These are phyloP conservation scores for Lonchura striata DNA, from an alignment of 2,113 vertebrate genomes.

Conservation along the genomic window DNA sequence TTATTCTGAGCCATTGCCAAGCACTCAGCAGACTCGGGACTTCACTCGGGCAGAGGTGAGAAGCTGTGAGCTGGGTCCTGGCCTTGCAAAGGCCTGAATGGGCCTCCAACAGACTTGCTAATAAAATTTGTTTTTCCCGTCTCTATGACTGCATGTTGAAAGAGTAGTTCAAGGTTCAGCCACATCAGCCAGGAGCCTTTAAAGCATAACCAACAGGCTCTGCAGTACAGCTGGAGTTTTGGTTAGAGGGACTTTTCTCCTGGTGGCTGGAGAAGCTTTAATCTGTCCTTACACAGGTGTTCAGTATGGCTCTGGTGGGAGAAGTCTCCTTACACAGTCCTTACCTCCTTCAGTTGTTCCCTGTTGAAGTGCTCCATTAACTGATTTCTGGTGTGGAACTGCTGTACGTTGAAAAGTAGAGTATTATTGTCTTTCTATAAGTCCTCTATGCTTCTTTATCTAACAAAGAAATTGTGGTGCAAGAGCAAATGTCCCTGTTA, in stretches of 20 bases:
- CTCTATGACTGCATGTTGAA: neutral
- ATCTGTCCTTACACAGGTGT: neutral
- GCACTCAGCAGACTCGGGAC: conserved; percentile 66
- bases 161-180: neutral
- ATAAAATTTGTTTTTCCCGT: neutral
- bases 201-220: neutral
- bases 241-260: neutral
- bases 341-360: neutral
- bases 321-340: neutral
- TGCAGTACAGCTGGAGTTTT: neutral
- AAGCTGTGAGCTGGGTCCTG: neutral
- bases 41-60: conserved; percentile 72
- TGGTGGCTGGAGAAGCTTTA: neutral
- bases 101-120: neutral
- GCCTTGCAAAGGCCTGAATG: neutral
- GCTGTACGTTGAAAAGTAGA: neutral
- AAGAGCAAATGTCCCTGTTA: neutral
- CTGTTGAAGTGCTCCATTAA: neutral
- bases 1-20: conserved; percentile 64
- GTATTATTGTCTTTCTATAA: neutral
- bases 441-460: neutral
- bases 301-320: neutral
- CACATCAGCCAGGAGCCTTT: neutral
- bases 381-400: neutral
- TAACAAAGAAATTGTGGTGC: neutral